Percentiles rank a stretch among this genome's conserved stretches.
These are phyloP conservation scores for Melipona quadrifasciata DNA, from an alignment of 1,140 invertebrate species.

Conservation along the genomic window DNA sequence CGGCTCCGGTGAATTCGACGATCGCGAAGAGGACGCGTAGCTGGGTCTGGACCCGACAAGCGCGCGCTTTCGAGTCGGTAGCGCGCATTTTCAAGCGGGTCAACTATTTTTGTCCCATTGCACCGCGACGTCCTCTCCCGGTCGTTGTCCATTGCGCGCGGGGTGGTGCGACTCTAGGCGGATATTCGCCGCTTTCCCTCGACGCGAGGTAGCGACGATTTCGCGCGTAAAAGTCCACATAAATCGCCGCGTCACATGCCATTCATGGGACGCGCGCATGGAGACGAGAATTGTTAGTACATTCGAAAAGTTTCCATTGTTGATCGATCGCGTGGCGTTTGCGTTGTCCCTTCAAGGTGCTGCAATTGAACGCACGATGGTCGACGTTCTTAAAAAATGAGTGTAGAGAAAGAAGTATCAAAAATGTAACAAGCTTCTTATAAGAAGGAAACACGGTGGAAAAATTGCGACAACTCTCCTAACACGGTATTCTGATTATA, in stretches of 20 bases:
- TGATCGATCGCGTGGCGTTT: conserved; percentile 1
- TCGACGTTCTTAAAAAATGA: too few species aligned
- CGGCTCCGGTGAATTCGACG: not conserved
- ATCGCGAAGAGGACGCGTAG: not conserved
- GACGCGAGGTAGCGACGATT: not conserved
- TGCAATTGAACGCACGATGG: too few species aligned
- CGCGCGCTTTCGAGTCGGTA: conserved; percentile 24
- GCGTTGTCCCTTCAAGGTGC: not conserved
- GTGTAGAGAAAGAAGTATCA: too few species aligned
- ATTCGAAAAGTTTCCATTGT: conserved; percentile 37
- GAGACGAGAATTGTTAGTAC: not conserved
- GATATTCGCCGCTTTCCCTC: not conserved
- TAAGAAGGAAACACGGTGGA: not conserved
- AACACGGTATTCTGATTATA: not conserved
- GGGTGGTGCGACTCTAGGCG: not conserved
- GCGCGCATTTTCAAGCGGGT: conserved; percentile 51
- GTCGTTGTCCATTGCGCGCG: conserved; percentile 19
- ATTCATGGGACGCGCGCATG: not conserved
- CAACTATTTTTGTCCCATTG: conserved; percentile 52
- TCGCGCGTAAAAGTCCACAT: too few species aligned
- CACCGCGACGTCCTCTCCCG: conserved; percentile 19
- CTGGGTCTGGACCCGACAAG: not conserved
- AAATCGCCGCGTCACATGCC: not conserved
- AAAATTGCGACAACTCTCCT: not conserved
- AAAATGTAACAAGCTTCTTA: not conserved